Evolutionary conservation across 30 jellyfish, hydroid and myxozoan genomes (phyloP), one percentile per base, ranked within the genome.

Genomic region (Aurelia aurita complex sp. Pacific): DNA sequence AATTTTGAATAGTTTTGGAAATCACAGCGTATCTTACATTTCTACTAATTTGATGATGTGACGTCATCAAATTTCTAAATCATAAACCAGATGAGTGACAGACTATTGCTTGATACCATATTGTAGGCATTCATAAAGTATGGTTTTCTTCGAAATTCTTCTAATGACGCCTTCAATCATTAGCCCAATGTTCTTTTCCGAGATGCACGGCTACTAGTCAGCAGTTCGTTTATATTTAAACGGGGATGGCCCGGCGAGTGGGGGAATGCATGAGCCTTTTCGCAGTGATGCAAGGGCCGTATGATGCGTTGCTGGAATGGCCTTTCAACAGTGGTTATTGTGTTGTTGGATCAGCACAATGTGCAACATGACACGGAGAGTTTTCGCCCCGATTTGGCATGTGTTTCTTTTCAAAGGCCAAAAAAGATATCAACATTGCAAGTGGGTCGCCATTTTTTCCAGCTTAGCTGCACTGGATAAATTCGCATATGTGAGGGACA

Each of bases 271-370:
- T 81, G 11, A 29, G 77, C 23, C 43, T 81, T 51, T 51, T 81
- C 53, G 82, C 71, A 42, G 74, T 81, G 5, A 67, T 81, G 83
- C 67, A 81, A 50, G 83, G 90, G 15, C 77, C 75, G 40, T 81
- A 16, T 38, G 90, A 81, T 81, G 90, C 82, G 19, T 16, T 81
- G 64, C 63, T 42, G 10, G 18, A 32, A 5, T 81, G 90, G 90
- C 90, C 90, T 6, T 67, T 81, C 46, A 67, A 23, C 3, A 46
- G 35, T 81, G 10, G 55, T 83, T 23, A 16, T 81, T 74, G 23
- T 55, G 51, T n/a, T 81, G 18, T 5, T 81, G 17, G 76, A 67
- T 19, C 90, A 81, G 43, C 67, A 81, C 18, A 70, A 70, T 13
- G 76, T 11, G 7, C 11, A 42, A n/a, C 88, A 79, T 19, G 70